Evolutionary conservation across 2,113 vertebrate genomes (phyloP).

Genomic region (Chionodraco myersi): DNA sequence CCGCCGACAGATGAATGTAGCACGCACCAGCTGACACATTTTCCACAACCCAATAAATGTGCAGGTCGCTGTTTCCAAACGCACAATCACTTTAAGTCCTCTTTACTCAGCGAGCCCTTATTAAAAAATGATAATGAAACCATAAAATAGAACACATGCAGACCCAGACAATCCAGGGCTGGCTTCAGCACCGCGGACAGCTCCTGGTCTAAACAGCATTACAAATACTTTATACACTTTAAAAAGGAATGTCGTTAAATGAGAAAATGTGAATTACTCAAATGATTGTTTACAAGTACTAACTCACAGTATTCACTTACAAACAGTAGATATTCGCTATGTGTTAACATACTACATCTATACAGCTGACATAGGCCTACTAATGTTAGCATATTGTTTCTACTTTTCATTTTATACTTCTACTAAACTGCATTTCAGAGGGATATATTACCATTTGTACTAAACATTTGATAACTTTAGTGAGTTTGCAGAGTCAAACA

Average conservation of each 20-base stretch:
- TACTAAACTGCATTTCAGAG: background rate
- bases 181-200: slow-evolving; percentile 78
- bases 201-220: background rate
- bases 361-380: background rate
- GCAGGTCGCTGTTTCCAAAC: slow-evolving; percentile 20
- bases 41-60: slow-evolving; percentile 68
- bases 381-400: too few relatives aligned
- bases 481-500: background rate
- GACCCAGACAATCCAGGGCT: background rate
- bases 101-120: slow-evolving; percentile 20
- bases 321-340: background rate
- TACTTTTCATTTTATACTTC: background rate
- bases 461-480: background rate
- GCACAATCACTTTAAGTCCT: background rate
- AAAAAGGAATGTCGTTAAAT: background rate
- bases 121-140: slow-evolving; percentile 24
- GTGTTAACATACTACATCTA: background rate
- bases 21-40: slow-evolving; percentile 75
- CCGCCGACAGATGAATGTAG: slow-evolving; percentile 69
- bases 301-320: background rate
- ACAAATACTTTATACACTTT: background rate
- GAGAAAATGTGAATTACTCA: too few relatives aligned
- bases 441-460: background rate
- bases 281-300: background rate
- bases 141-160: background rate